phyloP scores from a whole-genome alignment of 2,113 vertebrate genomes.

The Ochotona curzoniae region DNA sequence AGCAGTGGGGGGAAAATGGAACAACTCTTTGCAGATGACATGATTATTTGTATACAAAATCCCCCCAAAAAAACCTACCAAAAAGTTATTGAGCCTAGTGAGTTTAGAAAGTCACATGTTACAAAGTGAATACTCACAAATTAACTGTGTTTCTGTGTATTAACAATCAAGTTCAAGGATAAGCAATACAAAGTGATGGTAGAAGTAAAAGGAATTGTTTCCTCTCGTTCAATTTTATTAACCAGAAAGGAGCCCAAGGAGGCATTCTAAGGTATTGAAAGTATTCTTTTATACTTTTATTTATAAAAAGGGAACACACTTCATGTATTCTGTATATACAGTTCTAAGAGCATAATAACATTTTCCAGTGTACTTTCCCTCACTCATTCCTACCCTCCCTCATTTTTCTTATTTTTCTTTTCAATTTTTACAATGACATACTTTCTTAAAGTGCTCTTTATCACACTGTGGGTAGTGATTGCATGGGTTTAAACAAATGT shows the following conservation, averaged over 20 bases:
- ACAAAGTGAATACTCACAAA: conserved; percentile 20
- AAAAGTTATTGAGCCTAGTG: conserved; percentile 10
- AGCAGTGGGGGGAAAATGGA: background rate
- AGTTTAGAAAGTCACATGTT: conserved; percentile 6
- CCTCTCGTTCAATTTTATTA: background rate
- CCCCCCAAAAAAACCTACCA: background rate
- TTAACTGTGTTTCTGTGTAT: background rate
- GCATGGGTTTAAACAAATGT: conserved; percentile 1
- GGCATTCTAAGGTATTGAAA: background rate
- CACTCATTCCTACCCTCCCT: no score
- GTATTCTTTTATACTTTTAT: background rate
- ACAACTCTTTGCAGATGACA: conserved; percentile 30
- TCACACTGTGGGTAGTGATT: background rate
- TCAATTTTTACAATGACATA: no score
- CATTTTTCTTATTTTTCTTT: no score
- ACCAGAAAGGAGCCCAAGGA: background rate
- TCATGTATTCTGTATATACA: no score
- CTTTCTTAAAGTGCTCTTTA: background rate
- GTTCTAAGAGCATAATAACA: no score
- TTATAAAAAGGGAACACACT: no score
- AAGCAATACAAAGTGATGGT: background rate
- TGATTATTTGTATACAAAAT: background rate
- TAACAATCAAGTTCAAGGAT: conserved; percentile 13
- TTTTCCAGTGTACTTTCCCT: no score
- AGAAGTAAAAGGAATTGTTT: conserved; percentile 42